phyloP scores from a whole-genome alignment of 1,140 invertebrate species.

The Pentalonia nigronervosa region DNA sequence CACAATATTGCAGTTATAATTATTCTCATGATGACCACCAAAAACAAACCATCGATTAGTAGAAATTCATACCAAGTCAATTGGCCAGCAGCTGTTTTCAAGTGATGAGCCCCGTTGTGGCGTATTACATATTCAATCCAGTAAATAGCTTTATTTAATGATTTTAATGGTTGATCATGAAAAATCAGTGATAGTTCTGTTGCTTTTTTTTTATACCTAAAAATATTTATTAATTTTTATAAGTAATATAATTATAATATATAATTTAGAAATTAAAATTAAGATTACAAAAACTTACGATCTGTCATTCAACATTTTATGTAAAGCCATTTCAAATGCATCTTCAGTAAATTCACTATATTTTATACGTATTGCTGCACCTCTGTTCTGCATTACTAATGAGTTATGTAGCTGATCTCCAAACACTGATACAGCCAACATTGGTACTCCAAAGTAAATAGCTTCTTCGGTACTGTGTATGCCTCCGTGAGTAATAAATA shows the following conservation, averaged over 20 bases:
- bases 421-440: conserved; percentile 67
- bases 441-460: conserved; percentile 66
- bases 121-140: conserved; percentile 63
- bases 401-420: conserved; percentile 63
- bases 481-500: conserved; percentile 70
- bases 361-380: conserved; percentile 62
- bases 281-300: not conserved
- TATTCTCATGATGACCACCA: conserved; percentile 43
- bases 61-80: conserved; percentile 60
- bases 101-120: conserved; percentile 61
- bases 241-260: not conserved
- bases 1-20: conserved; percentile 34
- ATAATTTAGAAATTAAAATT: not conserved
- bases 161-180: conserved; percentile 42
- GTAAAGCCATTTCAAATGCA: not conserved
- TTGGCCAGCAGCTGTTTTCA: conserved; percentile 56
- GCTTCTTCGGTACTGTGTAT: conserved; percentile 67
- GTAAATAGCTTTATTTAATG: conserved; percentile 57
- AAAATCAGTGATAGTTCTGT: conserved; percentile 16
- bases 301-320: conserved; percentile 24
- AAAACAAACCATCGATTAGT: conserved; percentile 60
- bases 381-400: conserved; percentile 62
- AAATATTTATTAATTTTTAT: not conserved
- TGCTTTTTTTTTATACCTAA: conserved; percentile 37
- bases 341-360: conserved; percentile 61